These are phyloP conservation scores for Mylabris phalerata DNA, from an alignment of 1,140 invertebrate species.

Conservation along the genomic window DNA sequence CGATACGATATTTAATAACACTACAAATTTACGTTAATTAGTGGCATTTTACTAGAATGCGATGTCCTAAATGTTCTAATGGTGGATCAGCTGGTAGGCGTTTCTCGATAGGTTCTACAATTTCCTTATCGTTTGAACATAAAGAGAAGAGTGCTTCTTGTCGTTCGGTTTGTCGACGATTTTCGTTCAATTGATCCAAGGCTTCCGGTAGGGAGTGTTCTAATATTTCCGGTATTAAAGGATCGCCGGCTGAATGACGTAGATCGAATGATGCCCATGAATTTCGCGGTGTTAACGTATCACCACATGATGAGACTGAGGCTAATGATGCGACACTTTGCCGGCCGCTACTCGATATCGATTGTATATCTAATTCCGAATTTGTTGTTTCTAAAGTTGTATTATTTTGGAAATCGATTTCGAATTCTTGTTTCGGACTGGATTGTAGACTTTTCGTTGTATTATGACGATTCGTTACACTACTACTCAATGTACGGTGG, in stretches of 20 bases:
- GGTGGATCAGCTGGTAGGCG: constrained; percentile 65
- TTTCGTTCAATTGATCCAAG: constrained; percentile 77
- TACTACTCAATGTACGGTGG: constrained; percentile 60
- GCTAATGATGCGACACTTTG: constrained; percentile 59
- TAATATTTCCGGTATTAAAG: constrained; percentile 74
- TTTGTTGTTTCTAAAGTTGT: constrained; percentile 31
- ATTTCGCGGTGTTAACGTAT: constrained; percentile 77
- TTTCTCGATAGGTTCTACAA: constrained; percentile 71
- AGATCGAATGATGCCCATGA: constrained; percentile 88
- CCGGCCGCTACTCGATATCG: constrained; percentile 46
- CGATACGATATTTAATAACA: not conserved
- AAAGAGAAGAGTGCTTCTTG: constrained; percentile 73
- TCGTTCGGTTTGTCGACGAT: constrained; percentile 68
- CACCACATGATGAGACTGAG: constrained; percentile 62
- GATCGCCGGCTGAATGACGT: constrained; percentile 79
- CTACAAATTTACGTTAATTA: constrained; percentile 62
- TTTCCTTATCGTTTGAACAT: constrained; percentile 60
- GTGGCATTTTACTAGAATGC: constrained; percentile 79
- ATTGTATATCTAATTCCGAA: constrained; percentile 35
- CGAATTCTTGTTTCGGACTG: constrained; percentile 46
- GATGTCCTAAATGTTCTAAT: constrained; percentile 72
- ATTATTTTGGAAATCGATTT: constrained; percentile 43
- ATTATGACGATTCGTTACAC: constrained; percentile 30
- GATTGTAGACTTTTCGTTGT: constrained; percentile 33
- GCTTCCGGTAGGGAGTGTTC: constrained; percentile 75